Evolutionary conservation across 1,140 invertebrate genomes (phyloP).

Genomic region (Planococcus citri): DNA sequence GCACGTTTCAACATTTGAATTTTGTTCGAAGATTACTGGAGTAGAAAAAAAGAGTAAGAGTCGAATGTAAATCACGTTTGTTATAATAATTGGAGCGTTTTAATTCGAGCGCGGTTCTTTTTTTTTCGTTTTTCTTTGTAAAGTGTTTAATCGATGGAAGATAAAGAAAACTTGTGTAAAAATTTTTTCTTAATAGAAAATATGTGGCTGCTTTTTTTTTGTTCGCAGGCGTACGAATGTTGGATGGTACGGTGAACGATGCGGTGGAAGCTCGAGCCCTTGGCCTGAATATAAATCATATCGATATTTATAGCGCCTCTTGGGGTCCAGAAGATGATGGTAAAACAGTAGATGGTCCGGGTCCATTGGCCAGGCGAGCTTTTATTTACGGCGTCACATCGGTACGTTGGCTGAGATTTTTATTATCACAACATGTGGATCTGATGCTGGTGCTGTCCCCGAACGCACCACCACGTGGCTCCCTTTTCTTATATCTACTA

Average conservation of each 20-base stretch:
- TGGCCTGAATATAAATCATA: constrained; percentile 81
- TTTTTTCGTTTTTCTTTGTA: neutral
- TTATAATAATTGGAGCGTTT: neutral
- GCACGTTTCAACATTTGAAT: neutral
- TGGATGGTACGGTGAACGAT: constrained; percentile 91
- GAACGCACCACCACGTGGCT: no score
- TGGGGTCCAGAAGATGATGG: constrained; percentile 97
- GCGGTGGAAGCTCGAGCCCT: constrained; percentile 86
- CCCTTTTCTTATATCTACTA: no score
- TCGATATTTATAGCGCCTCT: constrained; percentile 91
- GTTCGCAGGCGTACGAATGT: constrained; percentile 71
- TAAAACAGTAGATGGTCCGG: constrained; percentile 95
- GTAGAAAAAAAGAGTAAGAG: no score
- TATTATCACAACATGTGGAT: neutral
- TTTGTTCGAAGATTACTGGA: no score
- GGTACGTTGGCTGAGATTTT: constrained; percentile 34
- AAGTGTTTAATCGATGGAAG: neutral
- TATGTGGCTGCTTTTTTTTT: no score
- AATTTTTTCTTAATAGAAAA: no score
- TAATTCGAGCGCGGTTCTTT: neutral
- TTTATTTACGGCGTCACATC: constrained; percentile 93
- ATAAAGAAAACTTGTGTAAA: neutral
- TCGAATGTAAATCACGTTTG: neutral
- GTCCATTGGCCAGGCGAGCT: constrained; percentile 85
- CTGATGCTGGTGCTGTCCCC: no score